Percentiles rank a stretch among this genome's conserved stretches.
Evolutionary conservation across 2,113 vertebrate species (phyloP).

Genomic region (Nannospalax galili): DNA sequence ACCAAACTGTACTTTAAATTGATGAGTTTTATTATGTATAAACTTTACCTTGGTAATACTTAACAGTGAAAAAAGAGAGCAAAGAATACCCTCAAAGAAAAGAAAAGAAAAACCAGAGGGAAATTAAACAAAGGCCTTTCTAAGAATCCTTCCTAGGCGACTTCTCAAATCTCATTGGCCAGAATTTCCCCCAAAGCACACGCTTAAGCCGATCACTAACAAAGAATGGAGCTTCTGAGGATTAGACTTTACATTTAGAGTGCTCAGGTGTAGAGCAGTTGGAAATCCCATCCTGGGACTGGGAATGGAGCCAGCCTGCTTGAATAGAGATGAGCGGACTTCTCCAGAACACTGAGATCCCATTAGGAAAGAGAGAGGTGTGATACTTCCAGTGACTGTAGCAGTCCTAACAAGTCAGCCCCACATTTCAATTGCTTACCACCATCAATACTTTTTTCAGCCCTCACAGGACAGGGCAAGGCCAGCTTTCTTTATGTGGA

Average conservation of each 20-base stretch:
- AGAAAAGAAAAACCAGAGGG: neutral
- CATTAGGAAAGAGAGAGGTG: neutral
- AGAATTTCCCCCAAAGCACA: neutral
- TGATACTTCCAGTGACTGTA: neutral
- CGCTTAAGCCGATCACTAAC: neutral
- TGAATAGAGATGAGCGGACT: neutral
- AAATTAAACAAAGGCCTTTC: slow-evolving; percentile 32
- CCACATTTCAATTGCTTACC: neutral
- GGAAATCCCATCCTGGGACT: neutral
- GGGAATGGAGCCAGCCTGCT: neutral
- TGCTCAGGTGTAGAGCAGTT: neutral
- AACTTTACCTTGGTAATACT: neutral
- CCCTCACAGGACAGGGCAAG: neutral
- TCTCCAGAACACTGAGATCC: neutral
- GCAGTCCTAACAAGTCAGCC: neutral
- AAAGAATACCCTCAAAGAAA: neutral
- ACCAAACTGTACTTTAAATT: neutral
- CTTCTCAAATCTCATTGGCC: neutral
- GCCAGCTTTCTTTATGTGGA: neutral
- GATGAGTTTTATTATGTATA: neutral
- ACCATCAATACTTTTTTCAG: neutral
- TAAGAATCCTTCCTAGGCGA: neutral
- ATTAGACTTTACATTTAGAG: neutral
- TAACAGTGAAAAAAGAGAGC: neutral
- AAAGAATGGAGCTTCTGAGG: neutral